These are phyloP conservation scores for Cephalotes varians DNA, from an alignment of 2,888 invertebrate species.

Conservation along the genomic window DNA sequence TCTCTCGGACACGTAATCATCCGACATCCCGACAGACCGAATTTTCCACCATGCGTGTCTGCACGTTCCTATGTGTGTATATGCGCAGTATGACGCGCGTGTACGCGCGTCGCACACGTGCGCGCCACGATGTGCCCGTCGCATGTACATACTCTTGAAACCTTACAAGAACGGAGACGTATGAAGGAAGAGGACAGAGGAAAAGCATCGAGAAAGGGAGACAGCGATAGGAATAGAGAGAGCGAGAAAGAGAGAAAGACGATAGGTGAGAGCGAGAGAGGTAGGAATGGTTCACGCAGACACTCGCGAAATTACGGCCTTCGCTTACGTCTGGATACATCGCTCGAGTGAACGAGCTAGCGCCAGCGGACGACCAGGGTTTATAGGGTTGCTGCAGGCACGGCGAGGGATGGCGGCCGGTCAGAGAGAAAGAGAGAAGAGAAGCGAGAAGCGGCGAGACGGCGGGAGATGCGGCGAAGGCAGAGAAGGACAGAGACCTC, in stretches of 20 bases:
- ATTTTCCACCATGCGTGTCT: constrained; percentile 63
- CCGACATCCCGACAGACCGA: constrained; percentile 74
- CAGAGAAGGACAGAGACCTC: constrained; percentile 51
- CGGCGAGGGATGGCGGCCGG: constrained; percentile 62
- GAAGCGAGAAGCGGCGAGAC: constrained; percentile 43
- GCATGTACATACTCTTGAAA: constrained; percentile 50
- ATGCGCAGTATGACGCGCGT: constrained; percentile 23
- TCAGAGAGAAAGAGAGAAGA: constrained; percentile 55
- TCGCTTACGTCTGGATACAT: constrained; percentile 80
- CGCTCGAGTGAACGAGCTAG: constrained; percentile 79
- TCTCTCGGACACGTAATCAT: constrained; percentile 74
- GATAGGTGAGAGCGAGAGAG: constrained; percentile 32
- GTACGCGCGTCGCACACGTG: constrained; percentile 33
- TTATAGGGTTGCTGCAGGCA: constrained; percentile 78
- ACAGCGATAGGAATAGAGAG: constrained; percentile 15
- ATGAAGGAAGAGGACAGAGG: constrained; percentile 59
- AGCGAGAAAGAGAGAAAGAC: constrained; percentile 4
- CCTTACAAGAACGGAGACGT: constrained; percentile 70
- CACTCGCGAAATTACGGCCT: constrained; percentile 82
- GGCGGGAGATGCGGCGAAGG: constrained; percentile 48
- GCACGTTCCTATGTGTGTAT: constrained; percentile 47
- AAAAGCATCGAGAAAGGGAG: constrained; percentile 38
- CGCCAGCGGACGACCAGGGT: constrained; percentile 79
- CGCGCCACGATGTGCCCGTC: constrained; percentile 35
- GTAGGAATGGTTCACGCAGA: constrained; percentile 76